These are phyloP conservation scores for Chironomus striatipennis DNA, from an alignment of 1,140 invertebrate species.

Conservation along the genomic window DNA sequence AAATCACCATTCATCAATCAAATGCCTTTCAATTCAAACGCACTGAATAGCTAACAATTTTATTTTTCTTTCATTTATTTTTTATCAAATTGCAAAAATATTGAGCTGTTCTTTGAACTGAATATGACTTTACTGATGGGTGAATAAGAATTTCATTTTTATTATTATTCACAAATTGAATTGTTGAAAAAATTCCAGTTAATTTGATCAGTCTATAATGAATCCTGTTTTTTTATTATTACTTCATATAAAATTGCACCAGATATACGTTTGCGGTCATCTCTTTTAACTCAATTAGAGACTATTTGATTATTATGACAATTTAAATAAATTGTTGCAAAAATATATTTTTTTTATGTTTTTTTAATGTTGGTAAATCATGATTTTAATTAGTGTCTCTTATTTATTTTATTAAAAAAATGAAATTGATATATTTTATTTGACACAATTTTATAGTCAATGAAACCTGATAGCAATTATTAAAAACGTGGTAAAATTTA, in stretches of 20 bases:
- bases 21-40: conserved; percentile 2
- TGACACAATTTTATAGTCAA: too few species aligned
- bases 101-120: not conserved
- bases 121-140: not conserved
- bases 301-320: not conserved
- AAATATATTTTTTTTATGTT: too few species aligned
- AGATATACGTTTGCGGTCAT: not conserved
- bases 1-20: conserved; percentile 21
- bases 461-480: too few species aligned
- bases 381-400: too few species aligned
- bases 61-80: not conserved
- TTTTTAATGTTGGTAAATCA: too few species aligned
- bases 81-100: conserved; percentile 10
- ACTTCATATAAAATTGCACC: too few species aligned
- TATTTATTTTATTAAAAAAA: too few species aligned
- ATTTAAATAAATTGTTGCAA: too few species aligned
- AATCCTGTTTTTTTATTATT: not conserved
- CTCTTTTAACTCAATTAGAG: conserved; percentile 1
- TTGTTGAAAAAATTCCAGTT: not conserved
- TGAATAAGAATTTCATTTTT: not conserved
- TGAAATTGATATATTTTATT: too few species aligned
- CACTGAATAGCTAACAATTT: conserved; percentile 13
- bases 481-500: too few species aligned
- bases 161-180: not conserved
- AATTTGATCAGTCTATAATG: not conserved